phyloP scores from a whole-genome alignment of 2,888 invertebrate species.

The Nymphalis polychloros region DNA sequence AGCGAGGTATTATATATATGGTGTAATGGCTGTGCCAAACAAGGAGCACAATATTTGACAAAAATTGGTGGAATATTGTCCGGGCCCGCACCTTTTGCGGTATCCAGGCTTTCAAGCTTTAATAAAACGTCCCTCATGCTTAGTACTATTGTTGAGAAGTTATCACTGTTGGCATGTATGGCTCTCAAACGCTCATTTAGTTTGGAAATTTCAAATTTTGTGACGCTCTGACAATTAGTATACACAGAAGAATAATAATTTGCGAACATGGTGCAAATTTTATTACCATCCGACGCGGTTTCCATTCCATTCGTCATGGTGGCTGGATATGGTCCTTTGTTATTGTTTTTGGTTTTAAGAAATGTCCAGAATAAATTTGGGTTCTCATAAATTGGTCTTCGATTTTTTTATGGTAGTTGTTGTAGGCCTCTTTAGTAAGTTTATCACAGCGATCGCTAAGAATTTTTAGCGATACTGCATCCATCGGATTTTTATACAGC shows the following conservation, averaged over 20 bases:
- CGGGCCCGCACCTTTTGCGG: background rate
- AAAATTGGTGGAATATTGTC: background rate
- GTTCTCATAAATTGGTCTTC: background rate
- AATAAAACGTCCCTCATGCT: background rate
- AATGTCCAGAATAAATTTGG: background rate
- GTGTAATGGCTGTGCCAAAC: background rate
- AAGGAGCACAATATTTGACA: background rate
- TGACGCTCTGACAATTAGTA: background rate
- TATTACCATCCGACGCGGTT: background rate
- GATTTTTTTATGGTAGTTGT: background rate
- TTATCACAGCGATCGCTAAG: background rate
- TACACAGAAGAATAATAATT: too few species aligned
- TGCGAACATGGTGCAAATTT: background rate
- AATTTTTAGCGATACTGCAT: background rate
- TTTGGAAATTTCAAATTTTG: background rate
- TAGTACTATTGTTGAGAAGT: too few species aligned
- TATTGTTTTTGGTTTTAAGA: background rate
- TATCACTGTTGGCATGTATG: too few species aligned
- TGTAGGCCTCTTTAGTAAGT: background rate
- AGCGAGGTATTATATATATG: background rate
- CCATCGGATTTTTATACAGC: slow-evolving; percentile 2
- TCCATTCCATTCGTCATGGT: background rate
- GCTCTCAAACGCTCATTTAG: too few species aligned
- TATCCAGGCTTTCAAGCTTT: background rate
- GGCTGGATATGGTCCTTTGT: background rate